Evolutionary conservation across 2,888 invertebrate species (phyloP), one percentile per base, ranked within the genome.

Genomic region (Drosophila nigricruria): DNA sequence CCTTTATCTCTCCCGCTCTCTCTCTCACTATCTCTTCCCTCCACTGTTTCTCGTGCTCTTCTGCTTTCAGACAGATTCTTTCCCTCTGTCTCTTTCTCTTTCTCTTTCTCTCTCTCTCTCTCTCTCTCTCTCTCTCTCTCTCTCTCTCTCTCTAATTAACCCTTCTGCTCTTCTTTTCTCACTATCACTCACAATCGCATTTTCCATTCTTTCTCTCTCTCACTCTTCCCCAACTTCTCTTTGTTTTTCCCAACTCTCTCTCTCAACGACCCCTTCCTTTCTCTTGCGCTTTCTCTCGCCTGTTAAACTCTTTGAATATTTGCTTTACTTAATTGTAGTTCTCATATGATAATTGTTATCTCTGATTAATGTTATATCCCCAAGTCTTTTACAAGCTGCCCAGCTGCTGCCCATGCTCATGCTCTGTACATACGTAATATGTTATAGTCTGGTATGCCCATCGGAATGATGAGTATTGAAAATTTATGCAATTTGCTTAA

Each of bases 361-460:
- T 23, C 12, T 14, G 14, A 12, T 20, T 12, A 10, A 40, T 16
- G 32, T 32, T 16, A 0, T 6, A 3, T 45, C 8, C 25, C 16
- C 16, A 16, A 45, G 4, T 9, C 8, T n/a, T 27, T 45, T 45
- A 5, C 18, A 1, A 5, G 18, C n/a, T 32, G 10, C 16, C 5
- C 40, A 40, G 47, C 18, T 30, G 27, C 12, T 12, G 47, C 47
- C 6, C 16, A 5, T n/a, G 6, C 38, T n/a, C n/a, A n/a, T n/a
- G n/a, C n/a, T n/a, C n/a, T n/a, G n/a, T n/a, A n/a, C n/a, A n/a
- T n/a, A n/a, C n/a, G n/a, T n/a, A 30, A 30, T 30, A 30, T 30
- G 30, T 30, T 12, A 5, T 25, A 36, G 66, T 70, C 43, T 27
- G 34, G 40, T 42, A 82, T 68, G 60, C 67, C 64, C 63, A 32